These are phyloP conservation scores for Vireo griseus DNA, from an alignment of 2,797 vertebrate species.

Conservation along the genomic window DNA sequence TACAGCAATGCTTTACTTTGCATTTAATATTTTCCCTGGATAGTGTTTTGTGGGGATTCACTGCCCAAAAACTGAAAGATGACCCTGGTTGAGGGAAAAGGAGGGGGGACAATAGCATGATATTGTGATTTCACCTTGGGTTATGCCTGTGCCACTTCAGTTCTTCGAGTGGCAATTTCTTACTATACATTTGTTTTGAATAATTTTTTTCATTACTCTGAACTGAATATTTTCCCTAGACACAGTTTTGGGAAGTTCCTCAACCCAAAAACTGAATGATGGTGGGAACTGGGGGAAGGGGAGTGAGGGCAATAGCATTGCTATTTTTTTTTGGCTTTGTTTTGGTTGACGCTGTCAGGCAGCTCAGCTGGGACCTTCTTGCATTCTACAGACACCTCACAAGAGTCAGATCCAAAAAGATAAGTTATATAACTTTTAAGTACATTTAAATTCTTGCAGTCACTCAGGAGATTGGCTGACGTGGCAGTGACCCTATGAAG, in stretches of 20 bases:
- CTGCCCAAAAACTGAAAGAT: not conserved
- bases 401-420: not conserved
- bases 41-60: not conserved
- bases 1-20: not conserved
- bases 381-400: not conserved
- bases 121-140: not conserved
- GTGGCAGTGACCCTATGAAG: fast-evolving
- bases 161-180: not conserved
- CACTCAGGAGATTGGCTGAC: not conserved
- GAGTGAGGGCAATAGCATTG: fast-evolving
- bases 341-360: not conserved
- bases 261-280: not conserved
- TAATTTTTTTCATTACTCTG: conserved; percentile 24
- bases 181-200: conserved; percentile 27
- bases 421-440: not conserved
- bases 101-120: not conserved
- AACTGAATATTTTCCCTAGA: not conserved
- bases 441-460: not conserved
- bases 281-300: not conserved
- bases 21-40: not conserved
- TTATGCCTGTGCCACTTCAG: not conserved
- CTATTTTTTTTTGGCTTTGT: not conserved
- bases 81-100: not conserved
- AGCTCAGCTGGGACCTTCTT: not conserved
- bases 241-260: not conserved